Conservation (phyloP, 2,113 vertebrate species). For the Megaptera novaeangliae region DNA sequence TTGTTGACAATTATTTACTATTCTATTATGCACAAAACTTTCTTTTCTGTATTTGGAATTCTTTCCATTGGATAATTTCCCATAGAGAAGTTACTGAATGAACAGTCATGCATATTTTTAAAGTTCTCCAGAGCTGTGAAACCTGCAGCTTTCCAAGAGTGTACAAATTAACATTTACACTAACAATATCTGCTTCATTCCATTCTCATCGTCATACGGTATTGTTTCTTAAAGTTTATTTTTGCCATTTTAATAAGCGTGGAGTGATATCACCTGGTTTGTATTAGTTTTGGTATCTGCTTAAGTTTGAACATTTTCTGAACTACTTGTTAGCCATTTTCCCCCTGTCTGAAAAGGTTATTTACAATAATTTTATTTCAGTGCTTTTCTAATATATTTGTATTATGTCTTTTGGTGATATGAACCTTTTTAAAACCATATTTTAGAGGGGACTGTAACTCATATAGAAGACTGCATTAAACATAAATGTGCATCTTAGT, state of each 20-base stretch:
- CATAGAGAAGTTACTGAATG: background rate
- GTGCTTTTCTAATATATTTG: background rate
- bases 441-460: background rate
- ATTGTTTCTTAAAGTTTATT: background rate
- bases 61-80: background rate
- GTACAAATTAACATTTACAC: background rate
- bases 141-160: background rate
- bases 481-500: background rate
- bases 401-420: background rate
- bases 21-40: background rate
- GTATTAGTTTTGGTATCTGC: background rate
- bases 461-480: background rate
- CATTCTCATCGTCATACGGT: background rate
- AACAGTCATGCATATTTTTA: background rate
- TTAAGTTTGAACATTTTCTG: conserved; percentile 2
- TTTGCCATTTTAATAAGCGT: conserved; percentile 29
- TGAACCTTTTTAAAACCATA: background rate
- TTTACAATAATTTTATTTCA: background rate
- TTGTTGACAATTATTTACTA: background rate
- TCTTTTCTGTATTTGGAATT: background rate
- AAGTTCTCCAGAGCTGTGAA: background rate
- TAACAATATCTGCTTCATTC: background rate
- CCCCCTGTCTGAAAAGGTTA: background rate
- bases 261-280: background rate
- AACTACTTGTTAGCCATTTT: background rate